Evolutionary conservation across 2,113 vertebrate species (phyloP).

Genomic region (Oreochromis aureus): DNA sequence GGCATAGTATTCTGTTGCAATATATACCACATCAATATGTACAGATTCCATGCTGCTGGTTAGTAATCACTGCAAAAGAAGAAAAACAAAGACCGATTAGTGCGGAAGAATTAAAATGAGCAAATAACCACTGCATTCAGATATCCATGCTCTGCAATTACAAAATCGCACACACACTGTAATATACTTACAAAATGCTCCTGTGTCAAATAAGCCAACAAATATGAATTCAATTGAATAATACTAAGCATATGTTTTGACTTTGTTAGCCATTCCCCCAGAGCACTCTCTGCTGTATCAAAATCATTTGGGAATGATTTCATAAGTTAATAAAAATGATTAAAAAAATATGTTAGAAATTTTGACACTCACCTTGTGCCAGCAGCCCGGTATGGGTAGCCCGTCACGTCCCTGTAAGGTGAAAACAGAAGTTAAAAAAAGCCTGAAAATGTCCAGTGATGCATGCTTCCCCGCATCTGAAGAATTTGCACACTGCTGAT

Average conservation of each 20-base stretch:
- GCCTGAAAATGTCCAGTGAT: neutral
- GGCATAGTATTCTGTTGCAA: conserved; percentile 71
- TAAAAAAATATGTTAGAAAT: neutral
- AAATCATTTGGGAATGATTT: neutral
- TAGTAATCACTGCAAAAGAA: conserved; percentile 87
- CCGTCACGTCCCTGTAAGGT: conserved; percentile 85
- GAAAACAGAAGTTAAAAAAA: conserved; percentile 12
- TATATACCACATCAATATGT: conserved; percentile 86
- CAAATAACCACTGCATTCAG: neutral
- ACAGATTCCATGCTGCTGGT: conserved; percentile 79
- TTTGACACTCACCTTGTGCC: conserved; percentile 84
- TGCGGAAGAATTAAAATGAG: neutral
- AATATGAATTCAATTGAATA: neutral
- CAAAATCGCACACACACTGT: neutral
- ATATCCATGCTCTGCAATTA: neutral
- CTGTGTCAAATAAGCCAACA: conserved; percentile 51
- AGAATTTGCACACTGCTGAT: neutral
- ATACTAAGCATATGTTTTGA: neutral
- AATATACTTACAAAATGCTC: conserved; percentile 56
- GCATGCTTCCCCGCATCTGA: neutral
- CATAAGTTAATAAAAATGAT: neutral
- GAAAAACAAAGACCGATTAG: conserved; percentile 31
- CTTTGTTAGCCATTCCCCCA: neutral
- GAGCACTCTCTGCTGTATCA: neutral
- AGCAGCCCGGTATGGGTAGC: conserved; percentile 92